Base-by-base conservation (phyloP, 2,797 vertebrate genomes). In the Toxotes lorentzi region DNA sequence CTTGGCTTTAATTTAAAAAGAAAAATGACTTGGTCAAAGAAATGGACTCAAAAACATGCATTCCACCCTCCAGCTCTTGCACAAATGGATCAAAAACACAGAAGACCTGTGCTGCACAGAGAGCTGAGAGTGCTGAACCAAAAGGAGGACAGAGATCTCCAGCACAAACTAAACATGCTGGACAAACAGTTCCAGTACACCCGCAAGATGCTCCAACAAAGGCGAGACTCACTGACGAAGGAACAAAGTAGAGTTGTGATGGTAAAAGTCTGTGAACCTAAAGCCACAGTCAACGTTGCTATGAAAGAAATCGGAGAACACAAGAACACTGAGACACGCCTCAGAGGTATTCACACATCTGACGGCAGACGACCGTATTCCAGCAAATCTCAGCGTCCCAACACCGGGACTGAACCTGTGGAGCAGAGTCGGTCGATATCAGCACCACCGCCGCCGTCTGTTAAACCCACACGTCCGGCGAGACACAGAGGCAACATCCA, bases 271-370 rank as follows among this genome's bases (percentile, higher is more conserved):
- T 94, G 93, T 7, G 92, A 95, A 61, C 95, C 93, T 0, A 88
- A 89, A 54, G 95, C 95, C 0, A 95, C 92, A 0, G 70, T 94
- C 41, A 86, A 84, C 73, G 90, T 93, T 23, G 93, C 95, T 4
- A 95, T 96, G 95, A 93, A 72, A 43, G 94, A 95, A 63, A 92
- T 96, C 14, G 63, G 76, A 0, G 70, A 87, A 9, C 80, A 62
- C 21, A 71, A 54, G 47, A 82, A 57, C 5, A 13, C 50, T 0
- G 71, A 54, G 62, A 40, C 14, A 0, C n/a, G 69, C 10, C 5
- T 63, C 27, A 79, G 78, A 34, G 53, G 48, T 1, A 24, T 72
- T 16, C 75, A 82, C 35, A 80, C 83, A 3, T 73, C 87, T 2
- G 60, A 81, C 0, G 79, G 83, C 13, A 72, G 66, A 5, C 62